A percentile compares a stretch with the other conserved stretches of the same genome.
Evolutionary conservation across 2,113 vertebrate species (phyloP).

Genomic region (Hepsetus odoe): DNA sequence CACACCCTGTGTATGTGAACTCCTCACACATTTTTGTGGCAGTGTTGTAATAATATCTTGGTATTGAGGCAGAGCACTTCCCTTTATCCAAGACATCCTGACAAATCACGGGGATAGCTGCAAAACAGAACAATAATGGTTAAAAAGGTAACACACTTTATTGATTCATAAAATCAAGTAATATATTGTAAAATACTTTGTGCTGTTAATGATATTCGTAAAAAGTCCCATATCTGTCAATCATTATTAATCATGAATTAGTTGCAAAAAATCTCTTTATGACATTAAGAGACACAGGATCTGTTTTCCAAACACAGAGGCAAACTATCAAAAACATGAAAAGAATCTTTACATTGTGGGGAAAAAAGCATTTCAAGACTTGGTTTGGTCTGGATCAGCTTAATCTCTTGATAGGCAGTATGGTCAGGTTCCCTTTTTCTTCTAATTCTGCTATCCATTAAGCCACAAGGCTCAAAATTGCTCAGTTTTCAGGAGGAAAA

Average conservation of each 20-base stretch:
- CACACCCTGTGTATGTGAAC: constrained; percentile 88
- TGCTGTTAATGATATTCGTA: no score
- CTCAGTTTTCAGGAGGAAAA: background rate
- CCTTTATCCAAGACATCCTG: constrained; percentile 84
- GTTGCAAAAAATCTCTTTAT: no score
- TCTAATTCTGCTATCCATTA: no score
- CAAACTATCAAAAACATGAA: no score
- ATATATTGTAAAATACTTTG: background rate
- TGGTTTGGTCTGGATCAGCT: background rate
- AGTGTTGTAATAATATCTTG: constrained; percentile 87
- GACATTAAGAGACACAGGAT: no score
- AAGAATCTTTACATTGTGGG: background rate
- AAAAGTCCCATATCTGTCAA: no score
- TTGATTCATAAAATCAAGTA: background rate
- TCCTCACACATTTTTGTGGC: constrained; percentile 77
- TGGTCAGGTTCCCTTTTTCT: no score
- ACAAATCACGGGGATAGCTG: constrained; percentile 83
- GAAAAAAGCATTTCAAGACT: background rate
- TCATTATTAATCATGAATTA: no score
- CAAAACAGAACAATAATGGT: constrained; percentile 14
- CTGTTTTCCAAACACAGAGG: no score
- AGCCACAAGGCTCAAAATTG: no score
- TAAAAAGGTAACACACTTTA: background rate
- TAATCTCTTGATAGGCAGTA: background rate
- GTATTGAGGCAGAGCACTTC: constrained; percentile 81